Base-by-base conservation (phyloP, 2,888 invertebrate species). In the Drosophila stalkeri region DNA sequence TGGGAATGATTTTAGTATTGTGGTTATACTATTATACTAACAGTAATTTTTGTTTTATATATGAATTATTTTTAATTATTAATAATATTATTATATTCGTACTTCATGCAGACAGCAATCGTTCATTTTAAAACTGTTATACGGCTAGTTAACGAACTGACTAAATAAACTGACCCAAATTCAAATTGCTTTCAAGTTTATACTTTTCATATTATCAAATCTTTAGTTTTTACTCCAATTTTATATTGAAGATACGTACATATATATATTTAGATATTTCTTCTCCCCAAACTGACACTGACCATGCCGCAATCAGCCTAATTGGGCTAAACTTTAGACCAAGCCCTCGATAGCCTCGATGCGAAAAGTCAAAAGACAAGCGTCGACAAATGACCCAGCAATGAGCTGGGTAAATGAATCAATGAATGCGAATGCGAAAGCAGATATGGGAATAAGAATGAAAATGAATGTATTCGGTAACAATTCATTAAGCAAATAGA, bases 401-500 rank as follows among this genome's bases (percentile, higher is more conserved):
- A 80, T 74, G 84, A 80, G 80, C 76, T 80, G 79, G 79, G 63
- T 74, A 86, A 87, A 85, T 82, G 82, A 81, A 86, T 86, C 68
- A 79, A 79, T 76, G 70, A 77, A 77, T 78, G 75, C 18, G 72
- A 70, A 75, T 70, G n/a, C 16, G 69, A 68, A 59, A 44, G 23
- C 47, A 67, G 63, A 67, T 59, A 68, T 47, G 51, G 66, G 54
- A 65, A 67, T 57, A 61, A 64, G 64, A 79, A 79, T 73, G 70
- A 71, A 74, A 77, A 75, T 80, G 86, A 85, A 85, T 88, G 86
- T 85, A 81, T 85, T 85, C 65, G 86, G 85, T 88, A 85, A 89
- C 86, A 90, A 90, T 89, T 89, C 88, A 89, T 88, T 90, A 88
- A 82, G 86, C 84, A 89, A 89, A 90, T 86, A 82, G 89, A 86